Evolutionary conservation across 1,140 invertebrate genomes (phyloP).

Genomic region (Hesperophylax magnus): DNA sequence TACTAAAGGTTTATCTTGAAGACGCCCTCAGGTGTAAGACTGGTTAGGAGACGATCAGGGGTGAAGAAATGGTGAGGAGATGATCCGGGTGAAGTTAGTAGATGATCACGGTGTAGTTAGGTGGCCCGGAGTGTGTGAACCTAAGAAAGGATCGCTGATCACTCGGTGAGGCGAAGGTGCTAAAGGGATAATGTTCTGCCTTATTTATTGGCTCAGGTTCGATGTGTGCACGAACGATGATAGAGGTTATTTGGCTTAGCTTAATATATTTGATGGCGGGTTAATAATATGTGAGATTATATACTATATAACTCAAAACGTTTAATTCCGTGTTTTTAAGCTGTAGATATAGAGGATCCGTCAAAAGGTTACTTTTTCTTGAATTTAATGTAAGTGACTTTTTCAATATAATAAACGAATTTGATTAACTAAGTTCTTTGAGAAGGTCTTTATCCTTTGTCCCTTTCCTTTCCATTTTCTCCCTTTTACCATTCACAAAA

Average conservation of each 20-base stretch:
- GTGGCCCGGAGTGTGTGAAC: conserved; percentile 6
- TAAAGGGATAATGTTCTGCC: background rate
- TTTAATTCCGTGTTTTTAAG: too few relatives aligned
- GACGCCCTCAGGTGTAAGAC: conserved; percentile 19
- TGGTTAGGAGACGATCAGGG: conserved; percentile 9
- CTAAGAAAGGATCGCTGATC: background rate
- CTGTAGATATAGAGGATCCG: too few relatives aligned
- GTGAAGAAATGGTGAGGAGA: background rate
- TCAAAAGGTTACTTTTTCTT: too few relatives aligned
- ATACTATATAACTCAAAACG: too few relatives aligned
- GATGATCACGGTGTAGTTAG: conserved; percentile 1
- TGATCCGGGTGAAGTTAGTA: conserved; percentile 8
- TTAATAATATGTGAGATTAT: background rate
- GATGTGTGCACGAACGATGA: background rate
- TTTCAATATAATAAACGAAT: too few relatives aligned
- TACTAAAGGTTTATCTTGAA: conserved; percentile 23
- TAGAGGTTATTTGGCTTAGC: background rate
- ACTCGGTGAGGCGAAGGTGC: background rate
- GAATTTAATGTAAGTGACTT: too few relatives aligned
- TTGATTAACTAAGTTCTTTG: too few relatives aligned
- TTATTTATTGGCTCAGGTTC: conserved; percentile 1
- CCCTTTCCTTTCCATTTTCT: too few relatives aligned
- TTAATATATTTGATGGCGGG: too few relatives aligned
- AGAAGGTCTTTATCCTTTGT: too few relatives aligned
- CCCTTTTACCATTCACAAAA: too few relatives aligned